Conservation (phyloP, 2,113 vertebrate species). For the Leucosticte australis region DNA sequence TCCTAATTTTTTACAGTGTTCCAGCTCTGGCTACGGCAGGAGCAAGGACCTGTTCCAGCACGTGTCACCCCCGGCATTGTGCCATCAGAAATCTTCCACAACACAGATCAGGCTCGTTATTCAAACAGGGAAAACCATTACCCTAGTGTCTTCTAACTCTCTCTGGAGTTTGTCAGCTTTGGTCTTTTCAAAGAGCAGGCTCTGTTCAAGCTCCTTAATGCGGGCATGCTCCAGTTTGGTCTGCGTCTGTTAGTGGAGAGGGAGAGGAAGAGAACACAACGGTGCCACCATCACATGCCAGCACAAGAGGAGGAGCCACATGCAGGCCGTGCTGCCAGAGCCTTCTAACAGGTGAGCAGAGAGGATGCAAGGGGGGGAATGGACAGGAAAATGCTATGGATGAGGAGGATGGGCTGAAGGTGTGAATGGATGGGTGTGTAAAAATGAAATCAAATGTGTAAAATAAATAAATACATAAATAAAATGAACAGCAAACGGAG, state of each 20-base stretch:
- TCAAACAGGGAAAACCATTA: conserved; percentile 91
- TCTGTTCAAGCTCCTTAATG: conserved; percentile 99
- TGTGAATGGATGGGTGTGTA: conserved; percentile 26
- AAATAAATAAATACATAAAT: background rate
- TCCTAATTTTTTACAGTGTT: background rate
- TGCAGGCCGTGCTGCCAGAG: conserved; percentile 82
- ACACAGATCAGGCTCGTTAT: conserved; percentile 61
- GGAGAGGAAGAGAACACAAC: conserved; percentile 98
- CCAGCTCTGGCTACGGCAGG: background rate
- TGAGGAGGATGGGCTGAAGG: conserved; percentile 53
- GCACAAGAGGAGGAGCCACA: conserved; percentile 85
- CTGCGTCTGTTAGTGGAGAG: conserved; percentile 99
- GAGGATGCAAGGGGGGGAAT: conserved; percentile 49
- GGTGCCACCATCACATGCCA: conserved; percentile 99
- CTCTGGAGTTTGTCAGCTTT: conserved; percentile 99
- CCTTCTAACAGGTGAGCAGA: conserved; percentile 73
- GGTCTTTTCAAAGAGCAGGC: conserved; percentile 99
- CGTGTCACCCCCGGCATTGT: background rate
- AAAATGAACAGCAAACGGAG: conserved; percentile 19
- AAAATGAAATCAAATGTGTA: background rate
- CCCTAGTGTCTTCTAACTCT: conserved; percentile 99
- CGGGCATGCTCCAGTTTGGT: conserved; percentile 99
- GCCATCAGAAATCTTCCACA: conserved; percentile 40
- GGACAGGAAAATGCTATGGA: conserved; percentile 40
- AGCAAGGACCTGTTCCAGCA: background rate